phyloP scores from a whole-genome alignment of 2,113 vertebrate genomes.

The Rhinolophus sinicus region DNA sequence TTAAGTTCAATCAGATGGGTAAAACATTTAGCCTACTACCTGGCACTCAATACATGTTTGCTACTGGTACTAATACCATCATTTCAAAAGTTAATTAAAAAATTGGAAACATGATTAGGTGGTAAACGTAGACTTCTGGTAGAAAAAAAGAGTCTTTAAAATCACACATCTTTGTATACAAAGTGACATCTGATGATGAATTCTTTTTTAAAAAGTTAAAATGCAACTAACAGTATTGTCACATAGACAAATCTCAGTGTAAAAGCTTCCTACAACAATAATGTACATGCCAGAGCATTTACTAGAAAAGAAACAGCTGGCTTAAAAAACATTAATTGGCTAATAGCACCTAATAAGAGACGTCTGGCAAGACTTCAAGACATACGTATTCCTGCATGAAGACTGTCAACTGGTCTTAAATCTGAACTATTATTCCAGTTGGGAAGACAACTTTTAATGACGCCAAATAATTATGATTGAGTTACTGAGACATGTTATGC shows the following conservation, averaged over 20 bases:
- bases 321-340: not conserved
- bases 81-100: not conserved
- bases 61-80: not conserved
- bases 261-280: not conserved
- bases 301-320: not conserved
- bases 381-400: not conserved
- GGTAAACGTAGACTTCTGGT: not conserved
- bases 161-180: not conserved
- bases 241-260: not conserved
- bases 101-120: not conserved
- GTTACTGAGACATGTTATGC: not conserved
- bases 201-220: not conserved
- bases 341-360: not conserved
- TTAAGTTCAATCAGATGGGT: not conserved
- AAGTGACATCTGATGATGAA: not conserved
- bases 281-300: not conserved
- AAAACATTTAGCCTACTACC: not conserved
- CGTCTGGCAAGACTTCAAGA: not conserved
- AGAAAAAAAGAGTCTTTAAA: not conserved
- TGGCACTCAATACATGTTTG: not conserved
- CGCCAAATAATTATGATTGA: not conserved
- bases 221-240: not conserved
- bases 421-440: not conserved
- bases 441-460: not conserved
- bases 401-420: not conserved